These are phyloP conservation scores for Colostygia pectinataria DNA, from an alignment of 2,888 invertebrate genomes.

Conservation along the genomic window DNA sequence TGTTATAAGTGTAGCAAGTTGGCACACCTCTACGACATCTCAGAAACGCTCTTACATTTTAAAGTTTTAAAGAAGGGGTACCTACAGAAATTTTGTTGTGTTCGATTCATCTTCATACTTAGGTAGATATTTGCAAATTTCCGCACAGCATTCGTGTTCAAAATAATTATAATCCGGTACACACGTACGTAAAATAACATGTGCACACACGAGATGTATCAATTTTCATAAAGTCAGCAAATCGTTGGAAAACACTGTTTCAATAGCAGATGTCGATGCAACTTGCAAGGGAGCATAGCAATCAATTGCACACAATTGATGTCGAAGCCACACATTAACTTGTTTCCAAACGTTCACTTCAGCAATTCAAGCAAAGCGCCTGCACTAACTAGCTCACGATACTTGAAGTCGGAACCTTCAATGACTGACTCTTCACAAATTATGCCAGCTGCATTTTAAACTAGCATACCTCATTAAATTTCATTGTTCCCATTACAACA, in stretches of 20 bases:
- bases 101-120: too few relatives aligned
- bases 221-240: slow-evolving; percentile 13
- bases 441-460: slow-evolving; percentile 58
- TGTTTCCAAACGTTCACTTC: slow-evolving; percentile 38
- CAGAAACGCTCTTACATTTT: too few relatives aligned
- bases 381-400: slow-evolving; percentile 37
- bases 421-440: slow-evolving; percentile 50
- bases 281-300: slow-evolving; percentile 13
- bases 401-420: slow-evolving; percentile 28
- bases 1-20: too few relatives aligned
- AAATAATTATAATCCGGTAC: too few relatives aligned
- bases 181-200: not conserved
- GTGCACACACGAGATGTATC: not conserved
- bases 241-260: slow-evolving; percentile 11
- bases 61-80: too few relatives aligned
- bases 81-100: too few relatives aligned
- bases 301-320: slow-evolving; percentile 18
- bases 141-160: too few relatives aligned
- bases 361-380: slow-evolving; percentile 42
- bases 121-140: too few relatives aligned
- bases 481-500: slow-evolving; percentile 73
- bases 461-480: slow-evolving; percentile 62
- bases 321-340: slow-evolving; percentile 27
- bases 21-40: too few relatives aligned
- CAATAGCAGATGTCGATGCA: slow-evolving; percentile 16